A percentile compares a stretch with the other conserved stretches of the same genome.
phyloP scores from a whole-genome alignment of 2,797 vertebrate genomes.

The Girardinus metallicus region DNA sequence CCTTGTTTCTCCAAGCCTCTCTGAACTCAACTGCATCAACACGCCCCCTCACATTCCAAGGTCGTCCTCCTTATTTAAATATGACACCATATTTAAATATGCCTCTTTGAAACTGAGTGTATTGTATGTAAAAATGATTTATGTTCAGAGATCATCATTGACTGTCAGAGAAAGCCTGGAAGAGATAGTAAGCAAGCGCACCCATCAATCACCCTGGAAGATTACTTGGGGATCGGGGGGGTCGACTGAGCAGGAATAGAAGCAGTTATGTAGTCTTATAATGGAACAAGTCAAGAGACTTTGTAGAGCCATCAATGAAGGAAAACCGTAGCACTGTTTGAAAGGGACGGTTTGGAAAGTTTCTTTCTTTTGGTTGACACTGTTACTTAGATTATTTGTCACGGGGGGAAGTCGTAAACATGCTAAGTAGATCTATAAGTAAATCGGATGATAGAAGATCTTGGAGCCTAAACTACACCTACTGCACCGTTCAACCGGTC shows the following conservation, averaged over 20 bases:
- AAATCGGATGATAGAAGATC: background rate
- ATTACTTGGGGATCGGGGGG: background rate
- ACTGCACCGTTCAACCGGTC: background rate
- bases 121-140: background rate
- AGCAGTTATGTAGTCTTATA: background rate
- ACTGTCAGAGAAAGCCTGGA: background rate
- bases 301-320: background rate
- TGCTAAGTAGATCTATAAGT: background rate
- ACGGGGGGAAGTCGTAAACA: background rate
- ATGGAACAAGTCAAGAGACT: background rate
- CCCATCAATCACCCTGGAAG: background rate
- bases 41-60: background rate
- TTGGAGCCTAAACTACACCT: background rate
- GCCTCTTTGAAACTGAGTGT: background rate
- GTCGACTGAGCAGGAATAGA: background rate
- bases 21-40: background rate
- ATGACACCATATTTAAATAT: background rate
- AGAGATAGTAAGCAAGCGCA: background rate
- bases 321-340: background rate
- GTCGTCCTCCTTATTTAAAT: background rate
- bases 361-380: background rate
- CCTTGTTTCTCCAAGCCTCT: background rate
- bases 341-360: background rate
- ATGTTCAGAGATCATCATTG: background rate
- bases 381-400: background rate